Evolutionary conservation across 2,888 invertebrate genomes (phyloP).

Genomic region (Chelonus formosanus): DNA sequence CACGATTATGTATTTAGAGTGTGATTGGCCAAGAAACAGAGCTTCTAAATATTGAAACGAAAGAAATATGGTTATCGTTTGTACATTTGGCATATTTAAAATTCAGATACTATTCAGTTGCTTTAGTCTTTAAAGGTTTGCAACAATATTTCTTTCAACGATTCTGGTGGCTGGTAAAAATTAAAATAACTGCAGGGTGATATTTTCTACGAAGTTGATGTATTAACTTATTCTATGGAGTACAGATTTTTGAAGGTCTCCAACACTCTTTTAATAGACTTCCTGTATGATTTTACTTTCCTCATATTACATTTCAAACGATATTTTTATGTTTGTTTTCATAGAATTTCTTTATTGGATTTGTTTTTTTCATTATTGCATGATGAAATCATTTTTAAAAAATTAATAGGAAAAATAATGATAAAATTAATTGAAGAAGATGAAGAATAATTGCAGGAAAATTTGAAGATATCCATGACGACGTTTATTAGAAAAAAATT

Average conservation of each 20-base stretch:
- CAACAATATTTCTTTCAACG: no score
- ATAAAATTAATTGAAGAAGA: no score
- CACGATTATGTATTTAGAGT: constrained; percentile 36
- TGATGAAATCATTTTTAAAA: no score
- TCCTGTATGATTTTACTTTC: no score
- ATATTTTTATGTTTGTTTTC: background rate
- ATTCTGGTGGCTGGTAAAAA: constrained; percentile 38
- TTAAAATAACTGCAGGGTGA: constrained; percentile 44
- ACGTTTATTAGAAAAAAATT: no score
- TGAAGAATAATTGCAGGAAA: no score
- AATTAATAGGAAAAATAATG: no score
- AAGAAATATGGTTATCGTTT: constrained; percentile 29
- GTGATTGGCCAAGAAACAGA: constrained; percentile 21
- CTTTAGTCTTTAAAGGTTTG: no score
- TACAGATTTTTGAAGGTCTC: constrained; percentile 35
- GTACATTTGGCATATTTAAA: constrained; percentile 29
- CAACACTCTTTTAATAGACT: constrained; percentile 40
- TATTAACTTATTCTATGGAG: constrained; percentile 48
- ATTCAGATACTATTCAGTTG: constrained; percentile 3
- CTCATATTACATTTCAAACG: no score
- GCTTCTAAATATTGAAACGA: constrained; percentile 30
- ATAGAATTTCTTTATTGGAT: constrained; percentile 36
- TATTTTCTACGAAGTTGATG: constrained; percentile 47
- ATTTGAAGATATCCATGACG: no score
- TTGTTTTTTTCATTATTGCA: no score